Base-by-base conservation (phyloP, 2,888 invertebrate species). In the Volucella inanis region DNA sequence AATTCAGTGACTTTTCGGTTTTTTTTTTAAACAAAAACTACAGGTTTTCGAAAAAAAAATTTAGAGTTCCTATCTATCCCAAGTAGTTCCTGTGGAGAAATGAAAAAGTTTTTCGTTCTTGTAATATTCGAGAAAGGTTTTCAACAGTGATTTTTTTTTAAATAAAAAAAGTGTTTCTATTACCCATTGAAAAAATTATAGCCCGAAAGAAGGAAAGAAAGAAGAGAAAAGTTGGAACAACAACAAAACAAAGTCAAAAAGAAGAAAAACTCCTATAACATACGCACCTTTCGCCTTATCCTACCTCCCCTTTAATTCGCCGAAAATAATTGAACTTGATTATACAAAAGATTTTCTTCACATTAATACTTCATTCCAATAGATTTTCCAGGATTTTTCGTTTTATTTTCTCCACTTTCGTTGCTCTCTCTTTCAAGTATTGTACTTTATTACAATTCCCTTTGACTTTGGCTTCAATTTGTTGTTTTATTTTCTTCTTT, bases 361-460 rank as follows among this genome's bases (percentile, higher is more conserved):
- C 67, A 39, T 0, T 59, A 2, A 41, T 52, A 64, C 57, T 77
- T 68, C 57, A 52, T 84, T 84, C 84, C 83, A 83, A 54, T 74
- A 74, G 64, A 74, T 64, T 74, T 83, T 83, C 83, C 83, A 83
- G 57, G 74, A 83, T 83, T 83, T 83, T 67, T 49, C 62, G 55
- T 65, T 18, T 74, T 74, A 38, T 61, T 22, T 55, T 77, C 52
- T 39, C 57, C 4, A 22, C 52, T 74, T 74, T 64, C 54, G 11
- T 38, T 52, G 43, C 50, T 50, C 14, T 55, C 68, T 55, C 47
- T 71, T 72, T 77, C 10, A 18, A 67, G 67, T 65, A 71, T 62
- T 82, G 67, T 65, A 71, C 67, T 82, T 68, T 67, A 55, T 62
- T 65, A 50, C 41, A 79, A 54, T 79, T 79, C 49, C 11, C 41